These are phyloP conservation scores for Euthynnus affinis DNA, from an alignment of 2,797 vertebrate genomes.

Conservation along the genomic window DNA sequence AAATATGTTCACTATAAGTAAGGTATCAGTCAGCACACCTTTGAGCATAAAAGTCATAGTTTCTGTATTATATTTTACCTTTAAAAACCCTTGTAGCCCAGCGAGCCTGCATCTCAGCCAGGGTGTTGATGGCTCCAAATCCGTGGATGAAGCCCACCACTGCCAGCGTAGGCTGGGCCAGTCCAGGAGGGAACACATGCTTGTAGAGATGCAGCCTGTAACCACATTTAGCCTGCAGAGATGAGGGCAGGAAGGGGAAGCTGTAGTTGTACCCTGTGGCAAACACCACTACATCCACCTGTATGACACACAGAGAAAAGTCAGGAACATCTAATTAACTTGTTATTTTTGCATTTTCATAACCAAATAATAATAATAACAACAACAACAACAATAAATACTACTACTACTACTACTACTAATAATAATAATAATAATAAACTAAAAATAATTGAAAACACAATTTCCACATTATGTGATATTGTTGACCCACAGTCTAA, in stretches of 20 bases:
- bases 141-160: slow-evolving; percentile 85
- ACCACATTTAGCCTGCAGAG: slow-evolving; percentile 74
- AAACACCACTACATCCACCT: slow-evolving; percentile 86
- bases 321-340: not conserved
- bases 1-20: not conserved
- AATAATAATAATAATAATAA: not conserved
- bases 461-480: not conserved
- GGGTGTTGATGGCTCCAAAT: slow-evolving; percentile 77
- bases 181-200: slow-evolving; percentile 83
- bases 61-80: slow-evolving; percentile 73
- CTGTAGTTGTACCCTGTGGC: slow-evolving; percentile 87
- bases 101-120: slow-evolving; percentile 85
- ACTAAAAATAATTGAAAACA: no score
- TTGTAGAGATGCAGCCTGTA: slow-evolving; percentile 86
- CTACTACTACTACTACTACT: no score
- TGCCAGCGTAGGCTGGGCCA: slow-evolving; percentile 85
- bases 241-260: slow-evolving; percentile 89
- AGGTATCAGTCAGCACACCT: not conserved
- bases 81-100: slow-evolving; percentile 87
- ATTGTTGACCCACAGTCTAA: not conserved
- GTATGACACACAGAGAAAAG: not conserved
- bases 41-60: no score
- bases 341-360: not conserved
- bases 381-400: no score
- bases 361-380: not conserved